Percentiles rank a stretch among this genome's conserved stretches.
These are phyloP conservation scores for Dolichallabes microphthalmus DNA, from an alignment of 2,113 vertebrate genomes.

Conservation along the genomic window DNA sequence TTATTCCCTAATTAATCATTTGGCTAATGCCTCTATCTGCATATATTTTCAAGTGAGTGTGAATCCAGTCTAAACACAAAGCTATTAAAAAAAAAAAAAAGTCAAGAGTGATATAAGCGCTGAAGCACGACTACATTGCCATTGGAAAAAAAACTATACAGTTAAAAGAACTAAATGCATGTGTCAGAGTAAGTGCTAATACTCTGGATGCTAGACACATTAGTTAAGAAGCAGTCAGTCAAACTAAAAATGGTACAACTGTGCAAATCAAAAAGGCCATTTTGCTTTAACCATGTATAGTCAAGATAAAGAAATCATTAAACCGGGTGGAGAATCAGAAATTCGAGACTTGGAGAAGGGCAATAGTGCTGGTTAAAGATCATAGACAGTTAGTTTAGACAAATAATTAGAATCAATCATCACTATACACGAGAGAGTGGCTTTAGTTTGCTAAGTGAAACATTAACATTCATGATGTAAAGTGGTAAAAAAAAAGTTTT, in stretches of 20 bases:
- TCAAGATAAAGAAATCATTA: conserved; percentile 68
- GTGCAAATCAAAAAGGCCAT: conserved; percentile 2
- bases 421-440: conserved; percentile 45
- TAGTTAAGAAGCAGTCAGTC: background rate
- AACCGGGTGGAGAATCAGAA: conserved; percentile 68
- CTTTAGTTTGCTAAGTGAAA: conserved; percentile 53
- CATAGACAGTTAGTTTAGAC: conserved; percentile 56
- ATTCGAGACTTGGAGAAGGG: conserved; percentile 62
- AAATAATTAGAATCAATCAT: conserved; percentile 65
- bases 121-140: background rate
- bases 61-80: background rate
- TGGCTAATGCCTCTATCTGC: background rate
- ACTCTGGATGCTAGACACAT: background rate
- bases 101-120: background rate
- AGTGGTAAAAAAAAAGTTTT: background rate
- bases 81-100: background rate
- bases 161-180: background rate
- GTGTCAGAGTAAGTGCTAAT: background rate
- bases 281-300: conserved; percentile 49
- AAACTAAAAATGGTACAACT: background rate
- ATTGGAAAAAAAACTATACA: background rate
- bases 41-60: background rate
- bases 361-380: conserved; percentile 59
- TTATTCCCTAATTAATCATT: background rate
- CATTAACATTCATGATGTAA: conserved; percentile 26